Conservation (phyloP, 2,888 invertebrate genomes). For the Drosophila quinaria region DNA sequence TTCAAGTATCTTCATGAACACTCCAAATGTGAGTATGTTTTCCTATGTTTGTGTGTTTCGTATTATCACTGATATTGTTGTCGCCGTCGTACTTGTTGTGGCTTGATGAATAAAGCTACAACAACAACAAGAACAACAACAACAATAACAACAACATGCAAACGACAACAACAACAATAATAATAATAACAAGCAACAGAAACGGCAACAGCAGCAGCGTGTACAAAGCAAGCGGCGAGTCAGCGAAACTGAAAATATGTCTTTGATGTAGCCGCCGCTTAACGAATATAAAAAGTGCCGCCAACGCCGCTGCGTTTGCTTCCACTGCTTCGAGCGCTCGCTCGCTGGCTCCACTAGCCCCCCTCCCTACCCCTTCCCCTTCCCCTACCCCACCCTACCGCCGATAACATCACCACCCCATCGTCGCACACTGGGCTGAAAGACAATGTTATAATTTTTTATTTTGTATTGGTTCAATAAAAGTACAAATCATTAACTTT, state of each 20-base stretch:
- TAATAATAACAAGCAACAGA: constrained; percentile 42
- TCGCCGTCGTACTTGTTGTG: constrained; percentile 44
- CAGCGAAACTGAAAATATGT: constrained; percentile 69
- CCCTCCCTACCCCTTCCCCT: neutral
- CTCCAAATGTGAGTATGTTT: neutral
- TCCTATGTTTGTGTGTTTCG: constrained; percentile 27
- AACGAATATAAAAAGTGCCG: constrained; percentile 78
- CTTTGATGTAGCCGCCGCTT: constrained; percentile 76
- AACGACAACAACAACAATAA: constrained; percentile 26
- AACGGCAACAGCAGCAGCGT: constrained; percentile 24
- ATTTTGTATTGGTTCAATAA: too few relatives aligned
- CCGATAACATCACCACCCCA: constrained; percentile 10
- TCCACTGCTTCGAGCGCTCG: constrained; percentile 30
- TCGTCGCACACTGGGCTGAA: too few relatives aligned
- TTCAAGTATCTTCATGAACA: constrained; percentile 1
- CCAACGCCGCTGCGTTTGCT: constrained; percentile 52
- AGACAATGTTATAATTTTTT: too few relatives aligned
- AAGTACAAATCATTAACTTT: too few relatives aligned
- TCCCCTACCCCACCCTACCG: neutral
- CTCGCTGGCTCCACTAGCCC: neutral
- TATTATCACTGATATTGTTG: constrained; percentile 55
- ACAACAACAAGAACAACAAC: constrained; percentile 41
- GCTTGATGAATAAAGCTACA: constrained; percentile 60
- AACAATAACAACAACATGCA: constrained; percentile 44
- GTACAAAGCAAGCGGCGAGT: constrained; percentile 60